phyloP scores from a whole-genome alignment of 2,113 vertebrate species.

The Pedionomus torquatus region DNA sequence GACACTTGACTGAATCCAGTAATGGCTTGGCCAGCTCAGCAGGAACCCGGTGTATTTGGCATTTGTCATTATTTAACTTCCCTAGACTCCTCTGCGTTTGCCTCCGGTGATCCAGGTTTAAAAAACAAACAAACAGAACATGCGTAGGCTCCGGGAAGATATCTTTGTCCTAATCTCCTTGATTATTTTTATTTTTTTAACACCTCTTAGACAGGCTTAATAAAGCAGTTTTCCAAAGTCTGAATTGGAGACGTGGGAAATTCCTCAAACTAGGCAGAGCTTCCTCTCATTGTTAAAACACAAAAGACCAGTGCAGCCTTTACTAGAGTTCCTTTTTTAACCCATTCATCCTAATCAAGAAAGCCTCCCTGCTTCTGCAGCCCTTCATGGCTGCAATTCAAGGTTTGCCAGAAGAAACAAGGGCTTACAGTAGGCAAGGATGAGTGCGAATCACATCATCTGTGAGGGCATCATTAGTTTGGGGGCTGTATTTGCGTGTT shows the following conservation, averaged over 20 bases:
- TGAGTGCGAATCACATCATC: neutral
- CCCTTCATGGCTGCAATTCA: neutral
- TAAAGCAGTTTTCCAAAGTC: conserved; percentile 70
- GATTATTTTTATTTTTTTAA: conserved; percentile 59
- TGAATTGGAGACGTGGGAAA: conserved; percentile 77
- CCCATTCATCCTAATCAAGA: conserved; percentile 50
- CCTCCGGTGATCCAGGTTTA: neutral
- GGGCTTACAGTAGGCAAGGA: neutral
- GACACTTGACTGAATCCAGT: neutral
- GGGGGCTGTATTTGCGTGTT: neutral
- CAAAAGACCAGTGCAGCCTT: conserved; percentile 60
- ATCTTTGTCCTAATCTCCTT: conserved; percentile 33
- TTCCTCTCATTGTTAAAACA: conserved; percentile 78
- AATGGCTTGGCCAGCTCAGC: neutral
- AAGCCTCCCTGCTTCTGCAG: neutral
- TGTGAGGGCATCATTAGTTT: neutral
- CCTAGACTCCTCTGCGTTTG: neutral
- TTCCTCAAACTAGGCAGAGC: conserved; percentile 76
- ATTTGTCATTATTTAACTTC: neutral
- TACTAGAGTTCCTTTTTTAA: conserved; percentile 66
- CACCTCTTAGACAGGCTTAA: conserved; percentile 47
- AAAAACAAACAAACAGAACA: conserved; percentile 33
- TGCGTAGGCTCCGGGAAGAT: neutral
- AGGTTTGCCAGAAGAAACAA: neutral
- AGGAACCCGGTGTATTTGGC: neutral